These are phyloP conservation scores for Illadopsis cleaveri DNA, from an alignment of 2,113 vertebrate species.

Conservation along the genomic window DNA sequence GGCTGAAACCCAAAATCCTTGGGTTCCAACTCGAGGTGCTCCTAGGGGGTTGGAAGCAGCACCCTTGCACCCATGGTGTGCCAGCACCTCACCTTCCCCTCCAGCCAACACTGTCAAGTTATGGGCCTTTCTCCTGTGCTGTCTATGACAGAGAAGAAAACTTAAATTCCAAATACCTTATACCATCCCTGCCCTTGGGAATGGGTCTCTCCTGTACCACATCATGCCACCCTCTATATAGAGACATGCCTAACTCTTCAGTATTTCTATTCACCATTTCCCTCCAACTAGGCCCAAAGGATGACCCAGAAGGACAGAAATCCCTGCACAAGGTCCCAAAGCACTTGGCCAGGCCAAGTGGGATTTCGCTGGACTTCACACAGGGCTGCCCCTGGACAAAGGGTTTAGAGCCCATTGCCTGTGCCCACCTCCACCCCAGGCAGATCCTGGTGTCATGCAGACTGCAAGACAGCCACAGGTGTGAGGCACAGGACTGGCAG, in stretches of 20 bases:
- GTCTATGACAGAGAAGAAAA: background rate
- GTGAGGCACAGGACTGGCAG: background rate
- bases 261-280: background rate
- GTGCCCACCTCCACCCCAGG: rapidly evolving
- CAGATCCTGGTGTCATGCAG: background rate
- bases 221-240: rapidly evolving
- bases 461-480: rapidly evolving
- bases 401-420: background rate
- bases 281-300: background rate
- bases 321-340: background rate
- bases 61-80: rapidly evolving
- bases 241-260: background rate
- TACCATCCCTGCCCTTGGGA: background rate
- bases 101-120: background rate
- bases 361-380: background rate
- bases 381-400: background rate
- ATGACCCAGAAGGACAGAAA: background rate
- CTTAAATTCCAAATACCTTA: background rate
- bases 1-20: background rate
- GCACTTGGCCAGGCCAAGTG: background rate
- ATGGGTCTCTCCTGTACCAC: background rate
- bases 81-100: background rate
- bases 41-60: background rate
- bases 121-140: background rate
- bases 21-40: background rate